A percentile compares a stretch with the other conserved stretches of the same genome.
phyloP scores from a whole-genome alignment of 64 coral and sea anemone genomes.

The Pachyseris speciosa region DNA sequence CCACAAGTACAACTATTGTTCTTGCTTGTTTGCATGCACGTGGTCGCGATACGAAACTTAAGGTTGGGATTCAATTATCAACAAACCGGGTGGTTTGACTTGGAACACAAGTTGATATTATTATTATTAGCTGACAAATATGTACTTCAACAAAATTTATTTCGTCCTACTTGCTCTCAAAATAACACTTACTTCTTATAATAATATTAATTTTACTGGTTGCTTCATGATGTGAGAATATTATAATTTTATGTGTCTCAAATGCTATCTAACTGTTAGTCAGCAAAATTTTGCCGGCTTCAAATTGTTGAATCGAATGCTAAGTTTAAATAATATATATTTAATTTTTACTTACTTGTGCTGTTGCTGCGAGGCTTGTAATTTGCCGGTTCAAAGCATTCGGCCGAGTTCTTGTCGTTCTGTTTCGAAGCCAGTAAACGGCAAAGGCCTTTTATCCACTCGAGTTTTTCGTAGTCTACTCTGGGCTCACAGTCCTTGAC shows the following conservation, averaged over 20 bases:
- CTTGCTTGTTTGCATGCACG: background rate
- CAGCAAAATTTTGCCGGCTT: background rate
- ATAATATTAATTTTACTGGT: too few relatives aligned
- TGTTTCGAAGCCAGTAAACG: background rate
- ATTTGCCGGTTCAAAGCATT: constrained; percentile 15
- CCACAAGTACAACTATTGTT: background rate
- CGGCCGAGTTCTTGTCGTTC: background rate
- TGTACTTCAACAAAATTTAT: too few relatives aligned
- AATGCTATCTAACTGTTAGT: too few relatives aligned
- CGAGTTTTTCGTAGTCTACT: constrained; percentile 24
- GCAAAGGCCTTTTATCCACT: constrained; percentile 42
- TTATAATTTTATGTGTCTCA: too few relatives aligned
- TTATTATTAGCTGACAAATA: too few relatives aligned
- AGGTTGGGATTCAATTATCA: too few relatives aligned
- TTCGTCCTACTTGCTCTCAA: too few relatives aligned
- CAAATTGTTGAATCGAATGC: background rate
- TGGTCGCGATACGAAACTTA: background rate
- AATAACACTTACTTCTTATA: too few relatives aligned
- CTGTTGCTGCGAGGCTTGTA: background rate
- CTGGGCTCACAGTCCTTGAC: constrained; percentile 36
- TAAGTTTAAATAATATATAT: background rate
- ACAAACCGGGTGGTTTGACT: too few relatives aligned
- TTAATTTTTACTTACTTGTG: constrained; percentile 13
- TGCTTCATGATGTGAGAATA: too few relatives aligned
- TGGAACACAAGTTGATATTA: too few relatives aligned